These are phyloP conservation scores for Turnix velox DNA, from an alignment of 2,113 vertebrate species.

Conservation along the genomic window DNA sequence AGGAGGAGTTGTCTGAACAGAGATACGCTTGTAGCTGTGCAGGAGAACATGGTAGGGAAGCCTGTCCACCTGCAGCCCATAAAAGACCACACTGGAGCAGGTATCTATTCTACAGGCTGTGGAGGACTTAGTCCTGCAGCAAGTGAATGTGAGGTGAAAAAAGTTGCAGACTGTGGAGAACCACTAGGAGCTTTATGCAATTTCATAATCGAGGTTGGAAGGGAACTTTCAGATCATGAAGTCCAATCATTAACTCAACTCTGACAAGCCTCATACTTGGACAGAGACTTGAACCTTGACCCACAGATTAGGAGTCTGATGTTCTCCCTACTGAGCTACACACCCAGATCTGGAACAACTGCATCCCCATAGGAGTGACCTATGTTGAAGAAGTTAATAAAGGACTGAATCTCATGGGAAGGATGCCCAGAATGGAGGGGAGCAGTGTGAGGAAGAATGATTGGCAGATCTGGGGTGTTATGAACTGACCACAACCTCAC, in stretches of 20 bases:
- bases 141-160: not conserved
- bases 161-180: not conserved
- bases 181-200: too few species aligned
- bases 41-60: not conserved
- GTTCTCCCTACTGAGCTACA: too few species aligned
- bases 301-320: too few species aligned
- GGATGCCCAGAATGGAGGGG: not conserved
- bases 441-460: not conserved
- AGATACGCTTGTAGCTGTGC: not conserved
- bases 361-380: not conserved
- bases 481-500: fast-evolving
- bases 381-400: not conserved
- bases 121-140: not conserved
- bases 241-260: too few species aligned
- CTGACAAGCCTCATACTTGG: too few species aligned
- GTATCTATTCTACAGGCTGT: not conserved
- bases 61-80: not conserved
- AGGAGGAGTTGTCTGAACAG: not conserved
- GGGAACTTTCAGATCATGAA: too few species aligned
- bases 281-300: too few species aligned
- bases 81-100: not conserved
- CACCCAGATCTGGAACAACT: not conserved
- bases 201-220: too few species aligned
- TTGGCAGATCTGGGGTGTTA: not conserved
- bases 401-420: not conserved